Evolutionary conservation across 1,140 invertebrate genomes (phyloP).

Genomic region (Ips nitidus): DNA sequence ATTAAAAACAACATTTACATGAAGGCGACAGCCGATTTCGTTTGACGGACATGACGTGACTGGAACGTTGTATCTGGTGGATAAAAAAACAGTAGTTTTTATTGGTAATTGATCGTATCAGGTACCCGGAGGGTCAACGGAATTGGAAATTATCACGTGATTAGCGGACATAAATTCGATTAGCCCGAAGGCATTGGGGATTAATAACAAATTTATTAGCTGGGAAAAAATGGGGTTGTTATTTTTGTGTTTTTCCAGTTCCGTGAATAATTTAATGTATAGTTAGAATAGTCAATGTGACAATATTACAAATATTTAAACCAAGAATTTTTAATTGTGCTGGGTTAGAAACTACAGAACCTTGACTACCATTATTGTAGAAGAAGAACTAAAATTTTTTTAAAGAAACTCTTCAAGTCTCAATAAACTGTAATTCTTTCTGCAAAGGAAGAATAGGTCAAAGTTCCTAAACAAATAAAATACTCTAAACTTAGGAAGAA

Average conservation of each 20-base stretch:
- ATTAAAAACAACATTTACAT: neutral
- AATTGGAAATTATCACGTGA: constrained; percentile 34
- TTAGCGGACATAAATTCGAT: constrained; percentile 30
- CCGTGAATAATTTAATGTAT: too few relatives aligned
- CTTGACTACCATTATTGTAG: too few relatives aligned
- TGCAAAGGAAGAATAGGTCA: too few relatives aligned
- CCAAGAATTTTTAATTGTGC: too few relatives aligned
- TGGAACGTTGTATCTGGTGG: neutral
- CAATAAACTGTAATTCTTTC: too few relatives aligned
- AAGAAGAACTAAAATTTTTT: too few relatives aligned
- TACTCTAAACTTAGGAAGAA: too few relatives aligned
- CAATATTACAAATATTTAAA: too few relatives aligned
- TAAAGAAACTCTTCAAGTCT: too few relatives aligned
- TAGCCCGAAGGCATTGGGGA: constrained; percentile 13
- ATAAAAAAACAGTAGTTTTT: constrained; percentile 24
- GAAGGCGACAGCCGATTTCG: constrained; percentile 5
- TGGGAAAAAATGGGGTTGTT: neutral
- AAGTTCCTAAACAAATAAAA: too few relatives aligned
- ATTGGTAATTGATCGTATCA: constrained; percentile 38
- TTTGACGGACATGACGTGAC: constrained; percentile 17
- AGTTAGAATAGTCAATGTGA: too few relatives aligned
- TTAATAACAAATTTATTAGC: constrained; percentile 8
- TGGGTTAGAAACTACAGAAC: too few relatives aligned
- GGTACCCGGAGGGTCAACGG: constrained; percentile 31
- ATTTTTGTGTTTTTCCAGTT: neutral